Conservation (phyloP, 2,888 invertebrate species). For the Operophtera brumata region DNA sequence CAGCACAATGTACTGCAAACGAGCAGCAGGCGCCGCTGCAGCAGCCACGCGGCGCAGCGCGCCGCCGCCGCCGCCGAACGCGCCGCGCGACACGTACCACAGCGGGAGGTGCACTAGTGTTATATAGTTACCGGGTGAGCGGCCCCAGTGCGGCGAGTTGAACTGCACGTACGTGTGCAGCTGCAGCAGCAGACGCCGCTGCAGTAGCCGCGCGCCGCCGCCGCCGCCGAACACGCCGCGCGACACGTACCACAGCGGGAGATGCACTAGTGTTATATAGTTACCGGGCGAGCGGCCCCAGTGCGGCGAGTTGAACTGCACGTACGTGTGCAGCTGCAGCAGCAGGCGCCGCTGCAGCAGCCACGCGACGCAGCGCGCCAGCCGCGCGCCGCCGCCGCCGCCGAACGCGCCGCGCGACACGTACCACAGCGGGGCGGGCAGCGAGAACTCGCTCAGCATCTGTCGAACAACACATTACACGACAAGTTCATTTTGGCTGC, state of each 20-base stretch:
- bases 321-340: slow-evolving; percentile 95
- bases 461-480: slow-evolving; percentile 26
- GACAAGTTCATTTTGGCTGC: too few relatives aligned
- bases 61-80: slow-evolving; percentile 51
- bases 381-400: slow-evolving; percentile 65
- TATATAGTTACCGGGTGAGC: slow-evolving; percentile 46
- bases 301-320: slow-evolving; percentile 86
- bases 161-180: slow-evolving; percentile 96
- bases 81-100: slow-evolving; percentile 75
- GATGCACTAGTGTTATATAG: too few relatives aligned
- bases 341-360: slow-evolving; percentile 92
- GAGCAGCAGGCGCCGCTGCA: slow-evolving; percentile 92
- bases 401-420: slow-evolving; percentile 62
- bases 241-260: slow-evolving; percentile 77
- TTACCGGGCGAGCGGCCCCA: slow-evolving; percentile 67
- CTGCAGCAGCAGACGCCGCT: slow-evolving; percentile 92
- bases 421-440: slow-evolving; percentile 80
- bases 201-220: slow-evolving; percentile 83
- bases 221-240: slow-evolving; percentile 59
- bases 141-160: slow-evolving; percentile 79
- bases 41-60: slow-evolving; percentile 95
- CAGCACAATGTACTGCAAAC: too few relatives aligned
- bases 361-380: slow-evolving; percentile 96
- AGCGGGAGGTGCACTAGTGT: slow-evolving; percentile 79
- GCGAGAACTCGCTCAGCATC: slow-evolving; percentile 77